These are phyloP conservation scores for Arizona elegans DNA, from an alignment of 2,113 vertebrate genomes.

Conservation along the genomic window DNA sequence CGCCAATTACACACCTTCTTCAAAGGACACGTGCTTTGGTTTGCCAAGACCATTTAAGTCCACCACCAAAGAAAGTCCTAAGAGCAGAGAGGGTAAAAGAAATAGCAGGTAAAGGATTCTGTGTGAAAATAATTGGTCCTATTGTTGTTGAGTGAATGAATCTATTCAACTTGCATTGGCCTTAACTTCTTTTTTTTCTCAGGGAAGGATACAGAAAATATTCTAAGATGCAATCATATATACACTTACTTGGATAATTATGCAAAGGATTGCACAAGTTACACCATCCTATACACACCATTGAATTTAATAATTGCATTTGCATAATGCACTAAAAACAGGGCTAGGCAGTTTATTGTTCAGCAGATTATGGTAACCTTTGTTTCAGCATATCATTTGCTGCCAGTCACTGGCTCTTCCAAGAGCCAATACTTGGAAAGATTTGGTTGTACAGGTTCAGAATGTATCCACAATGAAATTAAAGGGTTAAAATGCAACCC, in stretches of 20 bases:
- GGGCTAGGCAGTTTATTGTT: not conserved
- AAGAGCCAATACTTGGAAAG: not conserved
- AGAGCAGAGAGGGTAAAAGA: slow-evolving; percentile 34
- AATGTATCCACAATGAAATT: not conserved
- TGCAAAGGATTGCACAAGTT: no score
- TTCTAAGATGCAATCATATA: not conserved
- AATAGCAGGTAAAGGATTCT: slow-evolving; percentile 14
- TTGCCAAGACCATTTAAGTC: slow-evolving; percentile 75
- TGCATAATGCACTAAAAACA: not conserved
- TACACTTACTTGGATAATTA: not conserved
- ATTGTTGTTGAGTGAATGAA: slow-evolving; percentile 47
- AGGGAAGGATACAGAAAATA: not conserved
- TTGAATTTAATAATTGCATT: not conserved
- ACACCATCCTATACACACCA: no score
- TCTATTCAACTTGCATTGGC: not conserved
- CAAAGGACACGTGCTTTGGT: slow-evolving; percentile 85
- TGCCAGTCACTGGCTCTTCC: not conserved
- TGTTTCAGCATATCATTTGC: not conserved
- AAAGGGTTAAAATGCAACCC: not conserved
- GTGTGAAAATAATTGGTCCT: not conserved
- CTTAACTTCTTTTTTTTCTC: not conserved
- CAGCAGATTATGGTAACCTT: not conserved
- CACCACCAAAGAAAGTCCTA: slow-evolving; percentile 73
- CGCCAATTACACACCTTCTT: slow-evolving; percentile 93
- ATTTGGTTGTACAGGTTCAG: not conserved